A percentile compares a stretch with the other conserved stretches of the same genome.
Conservation (phyloP, 2,113 vertebrate species). For the Oncorhynchus clarkii region DNA sequence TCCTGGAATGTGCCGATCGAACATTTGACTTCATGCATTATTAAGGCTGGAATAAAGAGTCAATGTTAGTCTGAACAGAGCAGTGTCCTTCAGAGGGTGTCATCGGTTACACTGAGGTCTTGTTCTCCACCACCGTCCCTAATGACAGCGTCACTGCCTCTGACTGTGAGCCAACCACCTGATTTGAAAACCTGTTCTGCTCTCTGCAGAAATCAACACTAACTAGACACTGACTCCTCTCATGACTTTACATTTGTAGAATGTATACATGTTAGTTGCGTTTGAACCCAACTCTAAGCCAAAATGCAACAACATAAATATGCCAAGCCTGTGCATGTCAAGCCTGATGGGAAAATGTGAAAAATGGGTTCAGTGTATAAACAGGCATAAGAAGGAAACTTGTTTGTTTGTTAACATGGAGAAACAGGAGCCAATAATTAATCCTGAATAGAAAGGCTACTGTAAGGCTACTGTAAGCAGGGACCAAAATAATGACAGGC, state of each 20-base stretch:
- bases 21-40: slow-evolving; percentile 64
- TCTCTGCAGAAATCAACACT: not conserved
- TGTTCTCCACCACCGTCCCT: slow-evolving; percentile 36
- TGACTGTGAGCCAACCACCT: slow-evolving; percentile 4
- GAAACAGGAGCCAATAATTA: slow-evolving; percentile 43
- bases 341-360: no score
- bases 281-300: no score
- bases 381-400: not conserved
- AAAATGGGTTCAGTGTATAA: no score
- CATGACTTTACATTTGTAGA: no score
- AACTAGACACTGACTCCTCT: no score
- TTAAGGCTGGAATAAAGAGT: slow-evolving; percentile 51
- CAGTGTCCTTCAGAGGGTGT: slow-evolving; percentile 21
- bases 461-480: not conserved
- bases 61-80: slow-evolving; percentile 38
- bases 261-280: no score
- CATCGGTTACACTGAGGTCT: slow-evolving; percentile 43
- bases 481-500: not conserved
- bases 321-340: no score
- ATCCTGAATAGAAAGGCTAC: slow-evolving; percentile 7
- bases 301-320: no score
- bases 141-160: slow-evolving; percentile 32
- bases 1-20: not conserved
- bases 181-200: slow-evolving; percentile 3
- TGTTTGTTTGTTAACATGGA: slow-evolving; percentile 35